phyloP scores from a whole-genome alignment of 1,140 invertebrate genomes.

The Ceratina calcarata region DNA sequence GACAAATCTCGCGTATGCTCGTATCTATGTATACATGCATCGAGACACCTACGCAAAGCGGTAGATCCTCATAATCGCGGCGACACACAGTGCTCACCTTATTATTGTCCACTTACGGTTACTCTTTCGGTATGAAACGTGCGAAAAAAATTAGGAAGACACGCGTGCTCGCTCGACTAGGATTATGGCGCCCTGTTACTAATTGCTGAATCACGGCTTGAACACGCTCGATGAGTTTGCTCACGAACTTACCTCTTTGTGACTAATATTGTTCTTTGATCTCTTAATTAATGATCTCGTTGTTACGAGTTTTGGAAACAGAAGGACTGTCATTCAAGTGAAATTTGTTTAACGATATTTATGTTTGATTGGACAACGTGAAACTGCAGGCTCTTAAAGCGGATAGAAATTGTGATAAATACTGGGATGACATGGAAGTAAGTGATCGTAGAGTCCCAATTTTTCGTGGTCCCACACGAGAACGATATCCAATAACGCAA shows the following conservation, averaged over 20 bases:
- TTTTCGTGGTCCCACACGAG: not conserved
- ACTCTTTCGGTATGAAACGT: slow-evolving; percentile 7
- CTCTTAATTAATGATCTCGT: no score
- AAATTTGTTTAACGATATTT: slow-evolving; percentile 31
- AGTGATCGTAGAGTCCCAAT: not conserved
- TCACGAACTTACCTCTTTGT: no score
- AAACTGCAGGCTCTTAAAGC: slow-evolving; percentile 30
- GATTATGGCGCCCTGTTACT: not conserved
- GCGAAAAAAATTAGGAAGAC: not conserved
- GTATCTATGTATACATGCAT: not conserved
- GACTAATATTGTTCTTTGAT: no score
- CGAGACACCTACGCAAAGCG: slow-evolving; percentile 34
- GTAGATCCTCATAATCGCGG: slow-evolving; percentile 44
- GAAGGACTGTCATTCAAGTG: not conserved
- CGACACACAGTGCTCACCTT: slow-evolving; percentile 47
- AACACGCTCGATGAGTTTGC: no score
- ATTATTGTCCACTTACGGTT: slow-evolving; percentile 65
- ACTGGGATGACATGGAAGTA: slow-evolving; percentile 9
- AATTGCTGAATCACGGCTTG: no score
- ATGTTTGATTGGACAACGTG: slow-evolving; percentile 14
- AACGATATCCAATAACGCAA: not conserved
- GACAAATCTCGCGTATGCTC: slow-evolving; percentile 11
- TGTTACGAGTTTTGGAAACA: not conserved
- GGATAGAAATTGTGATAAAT: slow-evolving; percentile 35
- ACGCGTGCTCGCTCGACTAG: not conserved